A percentile compares a stretch with the other conserved stretches of the same genome.
Conservation (phyloP, 2,113 vertebrate genomes). For the Ploceus nigricollis region DNA sequence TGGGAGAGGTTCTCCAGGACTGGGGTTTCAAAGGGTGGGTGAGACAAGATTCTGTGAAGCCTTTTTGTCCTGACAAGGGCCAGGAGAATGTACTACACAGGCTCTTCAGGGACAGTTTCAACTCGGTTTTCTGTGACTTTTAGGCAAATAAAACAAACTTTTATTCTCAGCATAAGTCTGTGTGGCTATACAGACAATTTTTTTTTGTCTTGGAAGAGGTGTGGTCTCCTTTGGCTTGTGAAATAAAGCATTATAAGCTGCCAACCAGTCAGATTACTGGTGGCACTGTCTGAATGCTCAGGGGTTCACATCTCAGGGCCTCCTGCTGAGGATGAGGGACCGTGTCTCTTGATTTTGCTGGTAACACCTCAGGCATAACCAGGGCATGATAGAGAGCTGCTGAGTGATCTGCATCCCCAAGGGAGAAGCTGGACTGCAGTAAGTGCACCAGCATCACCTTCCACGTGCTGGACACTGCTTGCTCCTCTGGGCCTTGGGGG, state of each 20-base stretch:
- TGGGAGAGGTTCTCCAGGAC: background rate
- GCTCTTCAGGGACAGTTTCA: background rate
- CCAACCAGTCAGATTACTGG: background rate
- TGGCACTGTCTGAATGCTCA: background rate
- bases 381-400: background rate
- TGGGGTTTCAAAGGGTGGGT: background rate
- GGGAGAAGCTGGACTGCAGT: background rate
- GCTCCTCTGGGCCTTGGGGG: background rate
- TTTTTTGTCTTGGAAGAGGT: background rate
- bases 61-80: background rate
- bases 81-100: fast-evolving
- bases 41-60: background rate
- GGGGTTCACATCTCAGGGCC: background rate
- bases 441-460: background rate
- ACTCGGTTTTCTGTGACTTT: background rate
- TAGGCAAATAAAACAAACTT: background rate
- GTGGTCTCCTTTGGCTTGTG: background rate
- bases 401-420: background rate
- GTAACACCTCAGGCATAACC: background rate
- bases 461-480: background rate
- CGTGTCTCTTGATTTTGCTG: fast-evolving
- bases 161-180: background rate
- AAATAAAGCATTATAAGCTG: background rate
- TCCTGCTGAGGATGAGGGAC: background rate
- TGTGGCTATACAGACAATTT: background rate